Evolutionary conservation across 2,113 vertebrate genomes (phyloP), one percentile per base, ranked within the genome.

Genomic region (Eurypyga helias): DNA sequence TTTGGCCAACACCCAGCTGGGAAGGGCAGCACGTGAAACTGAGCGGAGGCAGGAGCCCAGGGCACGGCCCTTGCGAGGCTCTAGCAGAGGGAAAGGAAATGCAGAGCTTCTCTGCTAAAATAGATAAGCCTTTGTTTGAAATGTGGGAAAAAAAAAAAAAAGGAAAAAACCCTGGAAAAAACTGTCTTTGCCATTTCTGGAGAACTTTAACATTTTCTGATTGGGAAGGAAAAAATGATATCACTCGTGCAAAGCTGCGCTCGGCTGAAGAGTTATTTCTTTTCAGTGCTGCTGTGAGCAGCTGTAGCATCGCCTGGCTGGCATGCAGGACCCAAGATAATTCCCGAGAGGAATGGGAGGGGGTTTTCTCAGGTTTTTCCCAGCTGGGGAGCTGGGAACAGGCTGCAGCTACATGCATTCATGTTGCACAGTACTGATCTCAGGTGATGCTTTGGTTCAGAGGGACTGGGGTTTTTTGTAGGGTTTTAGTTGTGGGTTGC

Each of bases 101-200:
- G 43, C 46, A 62, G n/a, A 79, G 71, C 76, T 70, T n/a, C 31
- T 62, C 83, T 88, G 89, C 79, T 88, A 9, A 26, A 76, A 97
- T 54, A 95, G 90, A 88, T 82, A 79, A 91, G 70, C 34, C 88
- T 94, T 93, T 94, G 95, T 95, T 86, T 58, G 55, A 49, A 61
- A 71, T 62, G 81, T 29, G 18, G 7, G 3, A 17, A 24, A 24
- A 33, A 51, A 16, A 11, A 3, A 18, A 24, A 33, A 34, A 10
- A 41, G 38, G 54, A 76, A 9, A 41, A 84, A 77, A 49, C 29
- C 52, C 66, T 91, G 93, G 92, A 90, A 96, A 96, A 95, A 94
- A 64, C 45, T 88, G 79, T 66, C 79, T 92, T 85, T 76, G 71
- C 71, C 36, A 6, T 86, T 93, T 85, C 89, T 86, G 83, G 76